Evolutionary conservation across 2,797 vertebrate genomes (phyloP).

Genomic region (Pristis pectinata): DNA sequence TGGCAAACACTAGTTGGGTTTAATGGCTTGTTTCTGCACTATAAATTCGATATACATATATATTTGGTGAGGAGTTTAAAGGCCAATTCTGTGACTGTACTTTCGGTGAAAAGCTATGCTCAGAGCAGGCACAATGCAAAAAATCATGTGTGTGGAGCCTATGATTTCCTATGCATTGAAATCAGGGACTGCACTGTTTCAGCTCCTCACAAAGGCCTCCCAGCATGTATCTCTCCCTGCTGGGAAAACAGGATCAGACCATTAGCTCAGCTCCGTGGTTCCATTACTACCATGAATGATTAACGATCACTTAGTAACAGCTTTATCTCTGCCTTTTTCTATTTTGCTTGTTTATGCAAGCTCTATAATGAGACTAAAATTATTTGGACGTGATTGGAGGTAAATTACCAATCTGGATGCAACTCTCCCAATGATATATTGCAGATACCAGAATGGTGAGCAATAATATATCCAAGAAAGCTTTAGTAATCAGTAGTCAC

Average conservation of each 20-base stretch:
- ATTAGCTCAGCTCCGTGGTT: not conserved
- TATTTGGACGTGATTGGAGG: not conserved
- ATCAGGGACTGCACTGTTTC: not conserved
- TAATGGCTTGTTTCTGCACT: not conserved
- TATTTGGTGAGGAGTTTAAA: not conserved
- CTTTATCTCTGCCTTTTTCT: not conserved
- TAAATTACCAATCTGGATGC: not conserved
- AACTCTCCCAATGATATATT: not conserved
- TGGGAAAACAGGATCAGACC: not conserved
- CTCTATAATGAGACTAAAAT: not conserved
- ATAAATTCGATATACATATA: not conserved
- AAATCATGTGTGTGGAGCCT: not conserved
- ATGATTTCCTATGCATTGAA: not conserved
- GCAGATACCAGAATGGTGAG: not conserved
- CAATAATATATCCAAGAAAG: not conserved
- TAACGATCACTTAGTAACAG: not conserved
- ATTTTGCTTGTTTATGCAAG: no score
- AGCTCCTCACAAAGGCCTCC: not conserved
- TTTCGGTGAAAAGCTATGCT: not conserved
- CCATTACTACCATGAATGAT: not conserved
- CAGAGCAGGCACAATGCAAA: not conserved
- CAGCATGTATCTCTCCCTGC: not conserved
- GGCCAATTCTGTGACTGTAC: not conserved
- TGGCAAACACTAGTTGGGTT: not conserved
- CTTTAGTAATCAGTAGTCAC: not conserved